phyloP scores from a whole-genome alignment of 2,888 invertebrate genomes.

The Nomada lathburiana region DNA sequence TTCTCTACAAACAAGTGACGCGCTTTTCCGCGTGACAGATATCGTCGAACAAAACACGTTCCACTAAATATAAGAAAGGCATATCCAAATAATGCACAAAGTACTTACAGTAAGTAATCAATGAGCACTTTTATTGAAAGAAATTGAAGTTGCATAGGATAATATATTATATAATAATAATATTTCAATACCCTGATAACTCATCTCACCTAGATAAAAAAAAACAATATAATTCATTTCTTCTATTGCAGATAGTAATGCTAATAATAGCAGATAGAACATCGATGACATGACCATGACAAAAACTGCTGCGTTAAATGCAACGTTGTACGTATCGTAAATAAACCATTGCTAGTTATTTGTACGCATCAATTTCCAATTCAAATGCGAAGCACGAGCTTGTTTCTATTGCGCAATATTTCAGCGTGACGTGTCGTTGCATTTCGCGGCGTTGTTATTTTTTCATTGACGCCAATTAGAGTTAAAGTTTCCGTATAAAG shows the following conservation, averaged over 20 bases:
- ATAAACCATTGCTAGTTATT: constrained; percentile 31
- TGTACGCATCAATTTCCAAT: constrained; percentile 32
- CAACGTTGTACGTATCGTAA: constrained; percentile 1
- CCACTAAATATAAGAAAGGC: background rate
- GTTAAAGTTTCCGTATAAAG: background rate
- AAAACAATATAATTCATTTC: too few species aligned
- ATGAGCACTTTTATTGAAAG: too few species aligned
- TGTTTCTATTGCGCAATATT: constrained; percentile 30
- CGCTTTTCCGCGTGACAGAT: constrained; percentile 2
- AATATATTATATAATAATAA: too few species aligned
- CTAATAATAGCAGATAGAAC: too few species aligned
- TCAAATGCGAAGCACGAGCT: constrained; percentile 1
- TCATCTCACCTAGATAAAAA: too few species aligned
- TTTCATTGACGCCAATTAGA: background rate
- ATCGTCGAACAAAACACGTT: constrained; percentile 10
- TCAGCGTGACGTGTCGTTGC: background rate
- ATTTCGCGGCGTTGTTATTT: background rate
- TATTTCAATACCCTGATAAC: too few species aligned
- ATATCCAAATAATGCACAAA: too few species aligned
- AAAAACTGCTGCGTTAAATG: background rate
- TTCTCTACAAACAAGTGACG: constrained; percentile 44
- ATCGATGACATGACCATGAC: background rate
- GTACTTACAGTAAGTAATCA: too few species aligned
- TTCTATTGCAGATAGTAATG: too few species aligned
- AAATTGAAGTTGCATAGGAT: too few species aligned